phyloP scores from a whole-genome alignment of 2,113 vertebrate genomes.

The Dromiciops gliroides region DNA sequence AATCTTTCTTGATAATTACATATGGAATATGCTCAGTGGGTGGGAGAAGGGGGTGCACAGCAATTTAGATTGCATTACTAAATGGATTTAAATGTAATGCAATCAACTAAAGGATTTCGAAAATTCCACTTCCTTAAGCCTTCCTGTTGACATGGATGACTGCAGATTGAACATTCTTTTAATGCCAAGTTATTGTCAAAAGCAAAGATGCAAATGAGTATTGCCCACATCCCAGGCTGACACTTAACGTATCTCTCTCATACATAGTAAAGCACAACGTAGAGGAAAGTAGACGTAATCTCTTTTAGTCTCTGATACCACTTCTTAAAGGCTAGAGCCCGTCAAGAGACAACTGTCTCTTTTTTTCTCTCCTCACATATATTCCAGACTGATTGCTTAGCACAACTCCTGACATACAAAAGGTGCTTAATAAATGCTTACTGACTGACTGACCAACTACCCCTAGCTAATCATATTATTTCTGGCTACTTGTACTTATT shows the following conservation, averaged over 20 bases:
- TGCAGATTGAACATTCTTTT: background rate
- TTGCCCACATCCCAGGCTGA: background rate
- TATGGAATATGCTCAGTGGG: constrained; percentile 46
- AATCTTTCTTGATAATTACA: constrained; percentile 73
- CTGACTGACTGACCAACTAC: background rate
- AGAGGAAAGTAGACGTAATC: background rate
- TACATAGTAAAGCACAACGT: background rate
- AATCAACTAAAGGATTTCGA: constrained; percentile 48
- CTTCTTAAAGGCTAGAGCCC: background rate
- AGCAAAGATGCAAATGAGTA: background rate
- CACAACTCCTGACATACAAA: background rate
- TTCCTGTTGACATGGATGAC: constrained; percentile 2
- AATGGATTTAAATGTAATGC: constrained; percentile 43
- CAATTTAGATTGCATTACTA: constrained; percentile 64
- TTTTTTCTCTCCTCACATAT: constrained; percentile 1
- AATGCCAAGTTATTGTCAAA: constrained; percentile 22
- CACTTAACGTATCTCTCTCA: background rate
- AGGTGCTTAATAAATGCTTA: background rate
- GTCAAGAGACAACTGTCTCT: background rate
- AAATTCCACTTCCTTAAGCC: constrained; percentile 52
- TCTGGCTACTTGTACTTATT: background rate
- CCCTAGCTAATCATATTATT: background rate
- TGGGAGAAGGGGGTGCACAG: background rate
- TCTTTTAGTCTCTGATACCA: background rate
- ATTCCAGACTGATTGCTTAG: constrained; percentile 5